Conservation (phyloP, 2,113 vertebrate genomes). For the Cranoglanis bouderius region DNA sequence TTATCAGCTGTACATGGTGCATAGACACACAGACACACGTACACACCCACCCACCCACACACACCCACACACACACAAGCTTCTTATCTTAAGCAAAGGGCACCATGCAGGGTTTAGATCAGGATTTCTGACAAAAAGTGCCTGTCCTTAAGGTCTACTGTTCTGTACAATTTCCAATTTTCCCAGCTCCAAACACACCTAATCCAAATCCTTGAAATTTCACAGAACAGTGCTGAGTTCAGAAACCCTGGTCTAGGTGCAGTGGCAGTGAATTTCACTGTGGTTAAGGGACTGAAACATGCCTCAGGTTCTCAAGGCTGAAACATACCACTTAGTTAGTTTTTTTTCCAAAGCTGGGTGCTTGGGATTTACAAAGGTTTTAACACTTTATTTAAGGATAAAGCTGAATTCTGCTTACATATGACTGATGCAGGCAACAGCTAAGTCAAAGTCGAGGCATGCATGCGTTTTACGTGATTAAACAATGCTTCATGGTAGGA, state of each 20-base stretch:
- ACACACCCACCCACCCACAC: constrained; percentile 30
- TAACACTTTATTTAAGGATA: background rate
- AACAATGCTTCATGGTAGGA: background rate
- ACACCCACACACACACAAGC: constrained; percentile 32
- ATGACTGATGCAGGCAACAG: background rate
- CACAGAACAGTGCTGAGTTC: background rate
- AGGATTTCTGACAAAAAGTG: background rate
- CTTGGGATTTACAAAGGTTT: background rate
- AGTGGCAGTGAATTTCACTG: background rate
- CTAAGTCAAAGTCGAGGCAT: constrained; percentile 19
- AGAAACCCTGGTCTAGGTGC: background rate
- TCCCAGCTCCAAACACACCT: background rate
- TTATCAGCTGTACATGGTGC: background rate
- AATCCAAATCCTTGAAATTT: background rate
- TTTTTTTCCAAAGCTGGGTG: background rate
- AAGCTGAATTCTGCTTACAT: background rate
- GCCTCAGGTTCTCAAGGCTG: background rate
- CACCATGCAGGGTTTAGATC: constrained; percentile 15
- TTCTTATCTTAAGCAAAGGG: constrained; percentile 41
- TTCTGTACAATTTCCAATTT: background rate
- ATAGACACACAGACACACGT: background rate
- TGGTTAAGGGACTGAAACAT: constrained; percentile 5
- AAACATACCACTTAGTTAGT: background rate
- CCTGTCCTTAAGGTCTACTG: background rate
- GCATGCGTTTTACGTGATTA: background rate